These are phyloP conservation scores for Acanthoscelides obtectus DNA, from an alignment of 2,888 invertebrate species.

Conservation along the genomic window DNA sequence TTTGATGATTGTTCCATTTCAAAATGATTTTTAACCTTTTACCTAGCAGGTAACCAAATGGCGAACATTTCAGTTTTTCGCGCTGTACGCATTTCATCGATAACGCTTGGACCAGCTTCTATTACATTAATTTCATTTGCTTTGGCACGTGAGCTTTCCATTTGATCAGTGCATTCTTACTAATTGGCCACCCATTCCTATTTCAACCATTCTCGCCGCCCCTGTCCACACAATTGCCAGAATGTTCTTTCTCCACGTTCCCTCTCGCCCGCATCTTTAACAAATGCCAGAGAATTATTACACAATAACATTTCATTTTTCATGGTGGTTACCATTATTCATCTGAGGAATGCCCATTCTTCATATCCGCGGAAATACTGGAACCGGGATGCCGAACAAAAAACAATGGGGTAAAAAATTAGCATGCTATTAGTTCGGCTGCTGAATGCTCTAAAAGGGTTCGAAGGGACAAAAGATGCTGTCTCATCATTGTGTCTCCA, in stretches of 20 bases:
- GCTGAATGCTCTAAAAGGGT: neutral
- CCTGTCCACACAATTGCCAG: neutral
- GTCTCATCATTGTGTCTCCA: neutral
- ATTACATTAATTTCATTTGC: too few relatives aligned
- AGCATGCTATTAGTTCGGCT: neutral
- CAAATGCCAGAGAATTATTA: conserved; percentile 41
- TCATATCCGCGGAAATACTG: neutral
- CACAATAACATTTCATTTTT: conserved; percentile 41
- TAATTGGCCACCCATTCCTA: neutral
- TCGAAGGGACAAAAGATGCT: neutral
- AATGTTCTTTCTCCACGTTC: neutral
- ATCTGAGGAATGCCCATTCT: conserved; percentile 10
- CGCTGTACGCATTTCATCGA: too few relatives aligned
- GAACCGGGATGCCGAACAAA: neutral
- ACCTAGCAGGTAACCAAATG: too few relatives aligned
- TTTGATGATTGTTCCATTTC: too few relatives aligned
- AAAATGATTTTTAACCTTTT: too few relatives aligned
- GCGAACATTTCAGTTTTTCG: too few relatives aligned
- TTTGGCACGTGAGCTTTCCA: too few relatives aligned
- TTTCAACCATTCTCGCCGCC: neutral
- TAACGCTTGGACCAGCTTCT: too few relatives aligned
- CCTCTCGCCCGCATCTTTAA: conserved; percentile 23
- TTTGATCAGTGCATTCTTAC: too few relatives aligned
- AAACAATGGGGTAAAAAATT: neutral
- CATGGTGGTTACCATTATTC: conserved; percentile 29